Percentiles rank a stretch among this genome's conserved stretches.
These are phyloP conservation scores for Euwallacea fornicatus DNA, from an alignment of 1,140 invertebrate species.

Conservation along the genomic window DNA sequence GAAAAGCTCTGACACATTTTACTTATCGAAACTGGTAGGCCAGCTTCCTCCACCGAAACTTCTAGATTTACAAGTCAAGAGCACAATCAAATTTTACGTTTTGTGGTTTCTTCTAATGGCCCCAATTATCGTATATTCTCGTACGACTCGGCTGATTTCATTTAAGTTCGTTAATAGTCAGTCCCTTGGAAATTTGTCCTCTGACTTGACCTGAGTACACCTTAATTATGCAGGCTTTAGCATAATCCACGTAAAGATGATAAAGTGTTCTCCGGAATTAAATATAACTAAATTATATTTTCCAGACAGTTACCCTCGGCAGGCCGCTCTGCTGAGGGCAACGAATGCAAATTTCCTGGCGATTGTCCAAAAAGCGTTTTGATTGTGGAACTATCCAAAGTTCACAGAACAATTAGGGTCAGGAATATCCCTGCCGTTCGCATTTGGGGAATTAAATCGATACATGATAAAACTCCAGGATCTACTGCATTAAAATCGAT, in stretches of 20 bases:
- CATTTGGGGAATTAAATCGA: too few relatives aligned
- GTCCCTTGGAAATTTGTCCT: not conserved
- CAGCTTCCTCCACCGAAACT: too few relatives aligned
- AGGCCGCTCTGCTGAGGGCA: conserved; percentile 7
- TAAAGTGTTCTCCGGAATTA: conserved; percentile 3
- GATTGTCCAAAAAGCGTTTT: conserved; percentile 9
- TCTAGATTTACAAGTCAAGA: too few relatives aligned
- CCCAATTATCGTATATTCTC: too few relatives aligned
- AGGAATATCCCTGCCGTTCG: not conserved
- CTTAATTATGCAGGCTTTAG: not conserved
- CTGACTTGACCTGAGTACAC: not conserved
- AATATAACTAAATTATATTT: conserved; percentile 21
- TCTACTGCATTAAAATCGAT: too few relatives aligned
- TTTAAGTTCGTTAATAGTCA: not conserved
- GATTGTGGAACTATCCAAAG: not conserved
- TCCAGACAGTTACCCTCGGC: conserved; percentile 17
- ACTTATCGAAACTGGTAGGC: too few relatives aligned
- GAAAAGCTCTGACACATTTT: too few relatives aligned
- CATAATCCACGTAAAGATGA: conserved; percentile 1
- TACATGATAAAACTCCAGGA: too few relatives aligned
- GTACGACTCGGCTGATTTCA: too few relatives aligned
- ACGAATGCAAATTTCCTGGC: conserved; percentile 14
- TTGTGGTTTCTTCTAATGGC: too few relatives aligned
- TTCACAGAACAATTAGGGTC: conserved; percentile 1
- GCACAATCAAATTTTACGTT: too few relatives aligned